Base-by-base conservation (phyloP, 2,797 vertebrate genomes). In the Neoniphon sammara region DNA sequence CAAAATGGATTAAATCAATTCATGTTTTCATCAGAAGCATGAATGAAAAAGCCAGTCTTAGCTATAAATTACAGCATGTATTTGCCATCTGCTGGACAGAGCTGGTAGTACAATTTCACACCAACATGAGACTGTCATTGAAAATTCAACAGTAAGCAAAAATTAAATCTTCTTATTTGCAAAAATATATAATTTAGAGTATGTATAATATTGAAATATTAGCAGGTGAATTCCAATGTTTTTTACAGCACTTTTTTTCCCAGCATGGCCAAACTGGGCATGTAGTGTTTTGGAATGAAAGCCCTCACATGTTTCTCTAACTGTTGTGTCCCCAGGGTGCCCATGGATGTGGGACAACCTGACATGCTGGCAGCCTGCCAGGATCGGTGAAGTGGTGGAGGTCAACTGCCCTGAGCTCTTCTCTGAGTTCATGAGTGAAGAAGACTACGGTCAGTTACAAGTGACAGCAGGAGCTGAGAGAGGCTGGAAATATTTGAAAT, bases 301-400 rank as follows among this genome's bases (percentile, higher is more conserved):
- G 27, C 27, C 31, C 18, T n/a, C 23, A 20, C 30, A 20, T 27
- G 5, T 60, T 5, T 42, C 44, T 79, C 57, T 31, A 5, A 53
- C n/a, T 52, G 67, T 46, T 7, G 17, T 73, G 49, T 76, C 73
- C 64, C 21, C 80, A 98, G 97, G 92, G 42, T 99, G 97, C 79
- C 94, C 94, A 0, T 95, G 96, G 89, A 95, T 97, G 94, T 98
- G 97, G 97, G 97, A 99, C 89, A 98, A 99, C 36, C 94, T 99
- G 85, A 97, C 97, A 0, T 99, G 97, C 56, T 99, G 97, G 97
- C 93, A 96, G 88, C 93, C 95, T 0, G 95, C 96, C 17, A 91
- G 72, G 0, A 81, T 98, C 1, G 97, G 97, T 0, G 95, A 98
- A 60, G 94, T 96, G 0, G 94, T 96, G 8, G 92, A 93, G 46